These are phyloP conservation scores for Lamellibrachia columna DNA, from an alignment of 2,888 invertebrate genomes.

Conservation along the genomic window DNA sequence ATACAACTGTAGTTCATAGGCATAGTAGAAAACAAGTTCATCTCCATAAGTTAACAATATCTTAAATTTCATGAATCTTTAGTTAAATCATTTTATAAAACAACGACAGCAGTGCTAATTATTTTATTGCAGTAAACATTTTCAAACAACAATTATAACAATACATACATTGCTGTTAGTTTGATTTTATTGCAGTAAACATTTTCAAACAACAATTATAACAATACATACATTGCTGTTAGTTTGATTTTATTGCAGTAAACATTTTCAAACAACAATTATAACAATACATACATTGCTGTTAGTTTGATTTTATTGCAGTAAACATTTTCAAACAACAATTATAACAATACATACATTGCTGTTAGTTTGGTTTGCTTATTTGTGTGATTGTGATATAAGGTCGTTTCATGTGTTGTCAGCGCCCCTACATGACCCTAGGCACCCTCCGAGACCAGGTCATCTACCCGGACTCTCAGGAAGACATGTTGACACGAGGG, in stretches of 20 bases:
- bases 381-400: background rate
- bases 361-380: background rate
- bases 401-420: slow-evolving; percentile 56
- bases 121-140: background rate
- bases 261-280: background rate
- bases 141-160: background rate
- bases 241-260: background rate
- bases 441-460: slow-evolving; percentile 93
- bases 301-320: background rate
- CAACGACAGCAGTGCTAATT: background rate
- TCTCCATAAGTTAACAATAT: background rate
- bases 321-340: background rate
- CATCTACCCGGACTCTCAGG: slow-evolving; percentile 91
- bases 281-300: background rate
- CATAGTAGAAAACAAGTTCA: background rate
- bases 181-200: background rate
- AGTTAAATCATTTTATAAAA: background rate
- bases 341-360: background rate
- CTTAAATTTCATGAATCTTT: background rate
- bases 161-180: background rate
- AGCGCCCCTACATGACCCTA: slow-evolving; percentile 97
- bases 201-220: background rate
- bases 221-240: background rate
- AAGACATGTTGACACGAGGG: slow-evolving; percentile 80
- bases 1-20: background rate